Evolutionary conservation across 2,113 vertebrate genomes (phyloP).

Genomic region (Caretta caretta): DNA sequence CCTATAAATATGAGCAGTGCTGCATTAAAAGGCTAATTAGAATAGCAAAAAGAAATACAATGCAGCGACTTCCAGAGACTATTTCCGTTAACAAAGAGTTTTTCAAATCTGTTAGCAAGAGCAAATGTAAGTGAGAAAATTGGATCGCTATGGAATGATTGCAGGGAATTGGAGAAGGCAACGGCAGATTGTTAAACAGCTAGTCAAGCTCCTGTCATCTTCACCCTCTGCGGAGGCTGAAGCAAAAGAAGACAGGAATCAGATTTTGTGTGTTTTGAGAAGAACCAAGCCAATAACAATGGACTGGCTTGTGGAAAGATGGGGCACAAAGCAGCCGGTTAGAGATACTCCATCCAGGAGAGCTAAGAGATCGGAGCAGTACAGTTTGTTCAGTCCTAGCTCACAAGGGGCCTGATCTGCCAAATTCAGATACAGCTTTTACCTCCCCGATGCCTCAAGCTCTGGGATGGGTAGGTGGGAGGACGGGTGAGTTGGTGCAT

Average conservation of each 20-base stretch:
- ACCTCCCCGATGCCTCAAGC: accelerated
- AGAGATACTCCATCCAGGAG: accelerated
- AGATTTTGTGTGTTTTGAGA: not conserved
- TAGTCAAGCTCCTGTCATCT: slow-evolving; percentile 48
- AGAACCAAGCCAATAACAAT: slow-evolving; percentile 20
- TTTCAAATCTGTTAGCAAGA: slow-evolving; percentile 67
- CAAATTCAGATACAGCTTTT: not conserved
- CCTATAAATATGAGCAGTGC: slow-evolving; percentile 72
- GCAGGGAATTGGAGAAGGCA: slow-evolving; percentile 57
- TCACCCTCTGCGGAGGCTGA: slow-evolving; percentile 50
- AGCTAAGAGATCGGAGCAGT: not conserved
- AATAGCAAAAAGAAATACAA: slow-evolving; percentile 69
- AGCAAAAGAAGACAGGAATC: not conserved
- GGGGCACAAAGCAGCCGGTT: not conserved
- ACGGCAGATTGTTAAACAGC: slow-evolving; percentile 52
- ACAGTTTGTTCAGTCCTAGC: not conserved
- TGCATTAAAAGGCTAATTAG: slow-evolving; percentile 74
- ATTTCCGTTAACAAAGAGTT: slow-evolving; percentile 57
- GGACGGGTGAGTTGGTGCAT: not conserved
- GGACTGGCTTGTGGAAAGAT: slow-evolving; percentile 17
- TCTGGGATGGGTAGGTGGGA: accelerated
- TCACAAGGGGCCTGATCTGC: not conserved
- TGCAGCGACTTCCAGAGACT: slow-evolving; percentile 62
- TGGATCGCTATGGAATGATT: slow-evolving; percentile 51
- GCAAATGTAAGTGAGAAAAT: slow-evolving; percentile 50